Evolutionary conservation across 1,140 invertebrate genomes (phyloP).

Genomic region (Rhysida immarginata): DNA sequence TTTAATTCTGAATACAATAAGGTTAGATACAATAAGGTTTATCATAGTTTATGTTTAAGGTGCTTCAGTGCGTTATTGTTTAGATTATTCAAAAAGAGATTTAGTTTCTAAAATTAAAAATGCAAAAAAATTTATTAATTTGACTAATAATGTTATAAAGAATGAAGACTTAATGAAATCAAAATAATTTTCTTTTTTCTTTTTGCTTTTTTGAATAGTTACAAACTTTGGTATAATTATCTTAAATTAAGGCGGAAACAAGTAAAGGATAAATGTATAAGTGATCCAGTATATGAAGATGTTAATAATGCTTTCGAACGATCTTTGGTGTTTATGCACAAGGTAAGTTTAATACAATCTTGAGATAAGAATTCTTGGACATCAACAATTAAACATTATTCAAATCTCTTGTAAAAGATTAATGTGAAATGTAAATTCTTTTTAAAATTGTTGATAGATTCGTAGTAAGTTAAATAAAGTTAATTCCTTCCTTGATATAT

Average conservation of each 20-base stretch:
- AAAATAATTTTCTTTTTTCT: constrained; percentile 4
- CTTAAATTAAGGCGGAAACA: constrained; percentile 66
- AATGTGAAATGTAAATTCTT: too few species aligned
- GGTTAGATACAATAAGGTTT: too few species aligned
- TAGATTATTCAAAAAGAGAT: not conserved
- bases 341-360: constrained; percentile 36
- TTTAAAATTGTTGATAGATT: not conserved
- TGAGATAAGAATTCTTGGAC: constrained; percentile 6
- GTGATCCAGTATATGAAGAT: constrained; percentile 75
- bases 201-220: constrained; percentile 42
- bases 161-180: too few species aligned
- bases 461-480: too few species aligned
- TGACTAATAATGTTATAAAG: too few species aligned
- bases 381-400: not conserved
- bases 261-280: constrained; percentile 62
- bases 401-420: too few species aligned
- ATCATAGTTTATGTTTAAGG: too few species aligned
- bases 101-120: constrained; percentile 1
- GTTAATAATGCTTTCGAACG: constrained; percentile 93
- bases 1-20: too few species aligned
- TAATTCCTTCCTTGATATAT: too few species aligned
- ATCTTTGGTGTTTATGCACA: constrained; percentile 95
- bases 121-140: too few species aligned
- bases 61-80: too few species aligned
- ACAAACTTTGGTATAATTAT: constrained; percentile 97